These are phyloP conservation scores for Lucilia cuprina DNA, from an alignment of 1,140 invertebrate species.

Conservation along the genomic window DNA sequence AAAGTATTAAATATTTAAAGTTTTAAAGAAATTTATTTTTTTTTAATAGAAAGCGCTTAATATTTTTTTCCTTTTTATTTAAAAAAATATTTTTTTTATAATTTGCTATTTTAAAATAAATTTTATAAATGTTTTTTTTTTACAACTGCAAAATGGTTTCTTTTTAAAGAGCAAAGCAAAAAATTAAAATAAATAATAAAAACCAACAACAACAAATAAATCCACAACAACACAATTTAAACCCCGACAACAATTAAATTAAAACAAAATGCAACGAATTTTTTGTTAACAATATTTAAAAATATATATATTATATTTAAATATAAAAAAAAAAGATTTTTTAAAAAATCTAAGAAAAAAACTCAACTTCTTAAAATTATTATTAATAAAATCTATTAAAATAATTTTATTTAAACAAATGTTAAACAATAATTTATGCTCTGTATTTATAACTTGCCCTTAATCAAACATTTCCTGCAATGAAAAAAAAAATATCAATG, in stretches of 20 bases:
- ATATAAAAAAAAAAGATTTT: background rate
- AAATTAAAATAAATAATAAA: background rate
- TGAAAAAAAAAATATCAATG: too few relatives aligned
- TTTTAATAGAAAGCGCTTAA: too few relatives aligned
- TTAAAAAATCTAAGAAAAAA: background rate
- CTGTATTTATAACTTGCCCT: too few relatives aligned
- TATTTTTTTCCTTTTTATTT: background rate
- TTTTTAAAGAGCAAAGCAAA: background rate
- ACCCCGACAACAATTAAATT: background rate
- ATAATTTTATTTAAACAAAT: too few relatives aligned
- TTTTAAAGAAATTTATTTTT: too few relatives aligned
- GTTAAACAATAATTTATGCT: too few relatives aligned
- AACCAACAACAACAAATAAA: background rate
- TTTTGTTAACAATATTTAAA: conserved; percentile 22
- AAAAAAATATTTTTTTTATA: background rate
- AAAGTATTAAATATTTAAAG: too few relatives aligned
- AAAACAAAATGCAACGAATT: conserved; percentile 25
- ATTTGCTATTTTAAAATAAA: background rate
- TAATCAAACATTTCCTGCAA: too few relatives aligned
- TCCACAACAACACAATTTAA: conserved; percentile 1
- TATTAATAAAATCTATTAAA: too few relatives aligned
- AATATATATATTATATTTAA: background rate
- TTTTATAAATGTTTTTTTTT: background rate
- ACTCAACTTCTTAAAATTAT: too few relatives aligned
- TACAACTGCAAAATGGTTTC: background rate